Evolutionary conservation across 2,797 vertebrate genomes (phyloP).

Genomic region (Acipenser transmontanus): DNA sequence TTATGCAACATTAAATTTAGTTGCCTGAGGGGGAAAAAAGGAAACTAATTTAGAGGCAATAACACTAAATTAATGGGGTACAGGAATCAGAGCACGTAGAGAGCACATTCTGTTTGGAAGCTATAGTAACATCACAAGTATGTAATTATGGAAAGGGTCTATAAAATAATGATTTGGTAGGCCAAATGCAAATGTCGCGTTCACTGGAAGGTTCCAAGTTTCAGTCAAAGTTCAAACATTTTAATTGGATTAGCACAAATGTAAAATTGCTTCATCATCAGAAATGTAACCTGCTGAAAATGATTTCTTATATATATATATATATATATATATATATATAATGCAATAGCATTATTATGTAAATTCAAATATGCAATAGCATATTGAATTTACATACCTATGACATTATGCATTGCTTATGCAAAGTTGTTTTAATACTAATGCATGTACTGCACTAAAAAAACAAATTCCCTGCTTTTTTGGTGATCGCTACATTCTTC

Average conservation of each 20-base stretch:
- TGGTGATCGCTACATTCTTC: too few relatives aligned
- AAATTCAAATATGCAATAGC: too few relatives aligned
- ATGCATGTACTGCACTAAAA: too few relatives aligned
- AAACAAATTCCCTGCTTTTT: too few relatives aligned
- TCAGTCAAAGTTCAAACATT: slow-evolving; percentile 39
- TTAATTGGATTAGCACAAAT: slow-evolving; percentile 35
- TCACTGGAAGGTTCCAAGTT: slow-evolving; percentile 43
- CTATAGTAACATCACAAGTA: slow-evolving; percentile 62
- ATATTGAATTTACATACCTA: too few relatives aligned
- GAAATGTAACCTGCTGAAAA: slow-evolving; percentile 24
- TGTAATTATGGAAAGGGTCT: slow-evolving; percentile 58
- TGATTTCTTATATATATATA: neutral
- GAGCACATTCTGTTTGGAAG: slow-evolving; percentile 51
- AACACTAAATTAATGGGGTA: slow-evolving; percentile 74
- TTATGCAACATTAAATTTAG: slow-evolving; percentile 54
- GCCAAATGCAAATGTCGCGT: slow-evolving; percentile 57
- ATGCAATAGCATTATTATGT: neutral
- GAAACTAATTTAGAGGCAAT: slow-evolving; percentile 69
- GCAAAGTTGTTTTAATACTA: too few relatives aligned
- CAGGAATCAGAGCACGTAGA: slow-evolving; percentile 54
- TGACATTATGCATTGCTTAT: too few relatives aligned
- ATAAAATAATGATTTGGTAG: slow-evolving; percentile 63
- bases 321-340: slow-evolving; percentile 3
- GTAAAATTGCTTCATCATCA: slow-evolving; percentile 25
- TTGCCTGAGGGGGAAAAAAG: slow-evolving; percentile 59